Conservation (phyloP, 1,140 invertebrate genomes). For the Teleopsis dalmanni region DNA sequence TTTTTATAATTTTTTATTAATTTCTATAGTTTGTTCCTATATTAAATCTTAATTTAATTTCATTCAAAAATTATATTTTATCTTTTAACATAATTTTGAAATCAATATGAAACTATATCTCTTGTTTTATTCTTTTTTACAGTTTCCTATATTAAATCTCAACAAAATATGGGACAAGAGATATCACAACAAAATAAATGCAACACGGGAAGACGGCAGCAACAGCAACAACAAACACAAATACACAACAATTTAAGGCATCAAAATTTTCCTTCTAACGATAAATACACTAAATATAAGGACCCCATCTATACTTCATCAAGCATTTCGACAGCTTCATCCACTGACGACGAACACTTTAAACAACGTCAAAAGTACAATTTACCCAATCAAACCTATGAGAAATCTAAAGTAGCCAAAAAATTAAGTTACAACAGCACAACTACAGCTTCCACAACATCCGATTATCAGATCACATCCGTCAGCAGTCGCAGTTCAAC, state of each 20-base stretch:
- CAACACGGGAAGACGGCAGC: conserved; percentile 25
- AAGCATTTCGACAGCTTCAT: conserved; percentile 7
- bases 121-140: conserved; percentile 7
- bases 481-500: conserved; percentile 1
- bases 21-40: no score
- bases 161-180: conserved; percentile 43
- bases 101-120: no score
- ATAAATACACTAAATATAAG: conserved; percentile 12
- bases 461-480: conserved; percentile 8
- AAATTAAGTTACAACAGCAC: conserved; percentile 8
- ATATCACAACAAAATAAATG: conserved; percentile 35
- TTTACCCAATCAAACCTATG: conserved; percentile 32
- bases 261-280: neutral
- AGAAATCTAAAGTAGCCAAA: conserved; percentile 24
- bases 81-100: no score
- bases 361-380: conserved; percentile 35
- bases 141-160: conserved; percentile 35
- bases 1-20: no score
- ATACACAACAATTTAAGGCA: conserved; percentile 11
- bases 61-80: no score
- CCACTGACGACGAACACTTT: conserved; percentile 24
- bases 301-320: conserved; percentile 9
- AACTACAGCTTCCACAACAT: neutral
- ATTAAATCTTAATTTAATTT: no score
- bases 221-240: conserved; percentile 16